phyloP scores from a whole-genome alignment of 2,113 vertebrate species.

The Cyphomyrus plagiostoma region DNA sequence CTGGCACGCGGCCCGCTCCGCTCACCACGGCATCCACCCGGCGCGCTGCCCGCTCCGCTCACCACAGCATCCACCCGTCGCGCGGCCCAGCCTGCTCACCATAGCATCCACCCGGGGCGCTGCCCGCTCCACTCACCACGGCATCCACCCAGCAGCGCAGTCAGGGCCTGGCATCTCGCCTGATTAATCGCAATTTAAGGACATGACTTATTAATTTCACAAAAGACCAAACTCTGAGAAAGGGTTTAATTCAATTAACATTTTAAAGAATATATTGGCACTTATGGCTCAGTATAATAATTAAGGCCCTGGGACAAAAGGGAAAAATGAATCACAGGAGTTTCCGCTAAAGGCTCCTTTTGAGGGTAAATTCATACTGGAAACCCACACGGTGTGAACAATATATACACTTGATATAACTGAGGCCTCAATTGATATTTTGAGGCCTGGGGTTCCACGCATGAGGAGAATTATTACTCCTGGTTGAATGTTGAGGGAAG shows the following conservation, averaged over 20 bases:
- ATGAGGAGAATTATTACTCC: neutral
- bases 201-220: conserved; percentile 26
- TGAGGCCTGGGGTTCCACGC: neutral
- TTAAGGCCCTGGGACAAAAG: conserved; percentile 4
- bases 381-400: neutral
- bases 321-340: neutral
- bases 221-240: conserved; percentile 28
- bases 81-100: too few species aligned
- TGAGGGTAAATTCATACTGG: neutral
- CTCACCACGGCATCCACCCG: conserved; percentile 5
- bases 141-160: conserved; percentile 15
- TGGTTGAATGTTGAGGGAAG: neutral
- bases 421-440: neutral
- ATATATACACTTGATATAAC: neutral
- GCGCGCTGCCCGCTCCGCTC: conserved; percentile 1
- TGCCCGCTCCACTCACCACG: neutral
- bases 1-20: neutral
- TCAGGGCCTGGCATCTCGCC: neutral
- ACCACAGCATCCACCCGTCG: conserved; percentile 16
- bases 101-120: conserved; percentile 15
- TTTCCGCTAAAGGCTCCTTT: neutral
- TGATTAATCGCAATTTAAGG: conserved; percentile 32
- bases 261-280: conserved; percentile 21
- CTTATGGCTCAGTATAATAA: conserved; percentile 12
- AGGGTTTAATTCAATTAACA: conserved; percentile 31